Conservation (phyloP, 1,140 invertebrate species). For the Macrobrachium nipponense region DNA sequence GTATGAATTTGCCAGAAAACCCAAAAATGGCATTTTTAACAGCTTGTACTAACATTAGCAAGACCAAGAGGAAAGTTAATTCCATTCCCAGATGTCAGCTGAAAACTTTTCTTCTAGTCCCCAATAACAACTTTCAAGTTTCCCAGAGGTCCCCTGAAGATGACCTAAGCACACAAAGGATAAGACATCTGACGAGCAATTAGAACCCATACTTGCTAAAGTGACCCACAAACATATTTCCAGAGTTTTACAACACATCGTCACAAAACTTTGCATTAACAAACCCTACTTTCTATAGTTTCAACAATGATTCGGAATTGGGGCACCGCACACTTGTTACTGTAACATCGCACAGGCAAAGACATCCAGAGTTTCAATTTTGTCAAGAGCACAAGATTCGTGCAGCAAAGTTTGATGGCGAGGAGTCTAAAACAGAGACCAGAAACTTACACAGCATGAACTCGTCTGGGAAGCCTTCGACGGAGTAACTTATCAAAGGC, state of each 20-base stretch:
- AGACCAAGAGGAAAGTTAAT: neutral
- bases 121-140: neutral
- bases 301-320: no score
- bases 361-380: no score
- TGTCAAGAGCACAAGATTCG: no score
- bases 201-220: no score
- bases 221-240: no score
- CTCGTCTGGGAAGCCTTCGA: constrained; percentile 50
- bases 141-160: neutral
- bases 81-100: neutral
- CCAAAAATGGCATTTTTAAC: neutral
- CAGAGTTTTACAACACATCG: no score
- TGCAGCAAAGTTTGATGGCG: neutral
- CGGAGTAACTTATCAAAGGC: constrained; percentile 58
- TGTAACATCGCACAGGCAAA: no score
- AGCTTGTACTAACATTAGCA: neutral
- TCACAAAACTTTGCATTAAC: no score
- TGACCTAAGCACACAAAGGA: no score
- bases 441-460: constrained; percentile 50
- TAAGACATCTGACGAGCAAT: no score
- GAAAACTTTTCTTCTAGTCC: neutral
- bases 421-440: neutral
- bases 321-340: no score
- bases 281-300: no score
- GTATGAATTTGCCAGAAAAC: neutral